phyloP scores from a whole-genome alignment of 2,797 vertebrate genomes.

The Acomys russatus region DNA sequence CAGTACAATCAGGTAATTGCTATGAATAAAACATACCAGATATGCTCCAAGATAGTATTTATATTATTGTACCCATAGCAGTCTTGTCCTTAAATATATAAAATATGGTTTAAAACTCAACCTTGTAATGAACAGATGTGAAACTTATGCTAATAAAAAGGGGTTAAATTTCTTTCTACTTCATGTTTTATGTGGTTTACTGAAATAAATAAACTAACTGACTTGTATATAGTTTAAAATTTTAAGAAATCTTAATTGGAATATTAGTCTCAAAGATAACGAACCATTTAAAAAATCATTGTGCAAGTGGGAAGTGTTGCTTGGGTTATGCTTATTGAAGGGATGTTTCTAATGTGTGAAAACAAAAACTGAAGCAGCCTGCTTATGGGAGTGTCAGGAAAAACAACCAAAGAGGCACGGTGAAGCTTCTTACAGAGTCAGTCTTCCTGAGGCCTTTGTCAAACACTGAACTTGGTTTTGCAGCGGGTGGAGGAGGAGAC shows the following conservation, averaged over 20 bases:
- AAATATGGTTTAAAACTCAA: constrained; percentile 28
- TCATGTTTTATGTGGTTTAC: background rate
- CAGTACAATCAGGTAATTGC: background rate
- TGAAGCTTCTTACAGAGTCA: background rate
- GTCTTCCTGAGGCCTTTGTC: background rate
- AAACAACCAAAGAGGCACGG: background rate
- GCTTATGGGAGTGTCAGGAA: background rate
- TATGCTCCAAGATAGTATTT: background rate
- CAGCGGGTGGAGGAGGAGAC: background rate
- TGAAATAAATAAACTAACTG: background rate
- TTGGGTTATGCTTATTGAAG: background rate
- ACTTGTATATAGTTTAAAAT: background rate
- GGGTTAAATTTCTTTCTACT: background rate
- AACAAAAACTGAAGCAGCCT: background rate
- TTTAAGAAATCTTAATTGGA: background rate
- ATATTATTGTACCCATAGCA: background rate
- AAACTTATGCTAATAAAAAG: background rate
- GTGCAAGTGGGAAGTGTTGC: background rate
- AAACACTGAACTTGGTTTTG: fast-evolving
- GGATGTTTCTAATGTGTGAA: background rate
- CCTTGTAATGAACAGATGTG: background rate
- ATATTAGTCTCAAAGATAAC: background rate
- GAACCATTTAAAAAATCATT: background rate
- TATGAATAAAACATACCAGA: background rate
- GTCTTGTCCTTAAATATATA: background rate